Evolutionary conservation across 64 coral and sea anemone genomes (phyloP).

Genomic region (Dendronephthya gigantea): DNA sequence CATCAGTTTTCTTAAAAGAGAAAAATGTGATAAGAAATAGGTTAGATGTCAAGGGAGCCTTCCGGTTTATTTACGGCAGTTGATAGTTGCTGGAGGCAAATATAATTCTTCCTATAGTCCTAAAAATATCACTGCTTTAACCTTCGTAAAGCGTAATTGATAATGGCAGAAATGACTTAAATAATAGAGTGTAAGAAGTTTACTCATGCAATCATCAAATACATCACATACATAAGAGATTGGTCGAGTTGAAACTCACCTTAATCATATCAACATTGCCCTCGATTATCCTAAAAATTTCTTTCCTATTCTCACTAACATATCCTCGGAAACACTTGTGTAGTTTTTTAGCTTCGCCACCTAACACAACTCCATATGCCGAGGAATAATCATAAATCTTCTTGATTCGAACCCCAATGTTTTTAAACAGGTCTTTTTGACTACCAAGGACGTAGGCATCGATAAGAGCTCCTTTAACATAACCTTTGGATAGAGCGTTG

Average conservation of each 20-base stretch:
- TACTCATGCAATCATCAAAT: too few relatives aligned
- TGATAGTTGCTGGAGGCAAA: too few relatives aligned
- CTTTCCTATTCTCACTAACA: slow-evolving; percentile 57
- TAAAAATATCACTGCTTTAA: too few relatives aligned
- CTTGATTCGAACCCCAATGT: slow-evolving; percentile 34
- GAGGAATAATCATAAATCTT: slow-evolving; percentile 60
- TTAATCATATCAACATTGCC: slow-evolving; percentile 45
- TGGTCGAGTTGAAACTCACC: too few relatives aligned
- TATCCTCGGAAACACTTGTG: slow-evolving; percentile 69
- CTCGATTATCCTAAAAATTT: slow-evolving; percentile 50
- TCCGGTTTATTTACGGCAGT: too few relatives aligned
- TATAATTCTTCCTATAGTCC: too few relatives aligned
- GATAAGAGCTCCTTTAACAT: slow-evolving; percentile 60
- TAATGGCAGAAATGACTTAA: too few relatives aligned
- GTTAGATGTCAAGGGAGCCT: too few relatives aligned
- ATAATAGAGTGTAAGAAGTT: too few relatives aligned
- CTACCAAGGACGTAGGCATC: slow-evolving; percentile 68
- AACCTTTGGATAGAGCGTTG: slow-evolving; percentile 37
- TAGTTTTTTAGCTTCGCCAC: slow-evolving; percentile 61
- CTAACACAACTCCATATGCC: slow-evolving; percentile 75
- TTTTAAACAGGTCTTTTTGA: slow-evolving; percentile 49
- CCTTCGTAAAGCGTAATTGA: too few relatives aligned
- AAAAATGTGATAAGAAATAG: too few relatives aligned
- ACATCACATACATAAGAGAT: too few relatives aligned
- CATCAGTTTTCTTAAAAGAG: not conserved